A percentile compares a stretch with the other conserved stretches of the same genome.
phyloP scores from a whole-genome alignment of 2,113 vertebrate genomes.

The Dromas ardeola region DNA sequence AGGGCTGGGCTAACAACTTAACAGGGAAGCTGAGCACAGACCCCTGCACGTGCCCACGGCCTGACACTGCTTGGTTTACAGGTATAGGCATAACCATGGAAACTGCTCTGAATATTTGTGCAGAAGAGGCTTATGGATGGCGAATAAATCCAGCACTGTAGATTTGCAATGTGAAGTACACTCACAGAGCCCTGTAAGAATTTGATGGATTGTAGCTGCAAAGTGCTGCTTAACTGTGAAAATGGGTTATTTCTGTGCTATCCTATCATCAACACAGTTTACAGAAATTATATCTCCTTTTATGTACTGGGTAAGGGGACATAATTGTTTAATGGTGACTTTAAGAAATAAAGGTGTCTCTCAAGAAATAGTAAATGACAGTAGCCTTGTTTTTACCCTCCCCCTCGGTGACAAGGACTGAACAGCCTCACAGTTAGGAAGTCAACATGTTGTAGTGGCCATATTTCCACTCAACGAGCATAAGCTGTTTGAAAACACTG shows the following conservation, averaged over 20 bases:
- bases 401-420: not conserved
- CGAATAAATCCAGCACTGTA: not conserved
- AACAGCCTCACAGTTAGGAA: not conserved
- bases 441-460: not conserved
- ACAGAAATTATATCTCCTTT: not conserved
- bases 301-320: not conserved
- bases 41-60: rapidly evolving
- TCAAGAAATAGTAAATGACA: not conserved
- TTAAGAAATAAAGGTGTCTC: not conserved
- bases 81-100: not conserved
- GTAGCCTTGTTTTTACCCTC: not conserved
- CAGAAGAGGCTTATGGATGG: not conserved
- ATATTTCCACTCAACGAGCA: not conserved
- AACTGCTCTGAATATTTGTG: not conserved
- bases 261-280: not conserved
- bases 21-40: not conserved
- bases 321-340: not conserved
- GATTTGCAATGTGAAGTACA: not conserved
- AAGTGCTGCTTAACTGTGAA: conserved; percentile 4
- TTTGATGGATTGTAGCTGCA: not conserved
- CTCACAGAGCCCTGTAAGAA: not conserved
- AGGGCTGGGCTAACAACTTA: not conserved
- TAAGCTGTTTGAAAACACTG: not conserved
- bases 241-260: not conserved
- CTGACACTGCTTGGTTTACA: not conserved